Evolutionary conservation across 92 coral and sea anemone genomes (phyloP).

Genomic region (Epizoanthus ramosus): DNA sequence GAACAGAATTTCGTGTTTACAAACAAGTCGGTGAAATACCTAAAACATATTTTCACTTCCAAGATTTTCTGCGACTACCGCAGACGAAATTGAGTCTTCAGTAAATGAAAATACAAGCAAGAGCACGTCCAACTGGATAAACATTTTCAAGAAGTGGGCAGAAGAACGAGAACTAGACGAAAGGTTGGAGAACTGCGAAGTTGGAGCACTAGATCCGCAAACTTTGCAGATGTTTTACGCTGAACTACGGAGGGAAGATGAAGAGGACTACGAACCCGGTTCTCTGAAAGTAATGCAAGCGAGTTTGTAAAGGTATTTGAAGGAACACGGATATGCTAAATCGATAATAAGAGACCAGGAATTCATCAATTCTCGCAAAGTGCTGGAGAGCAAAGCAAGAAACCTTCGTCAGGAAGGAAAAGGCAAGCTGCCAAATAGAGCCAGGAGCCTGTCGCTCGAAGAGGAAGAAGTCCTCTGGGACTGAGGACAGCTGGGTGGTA

Average conservation of each 20-base stretch:
- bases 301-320: conserved; percentile 17
- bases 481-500: conserved; percentile 22
- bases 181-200: conserved; percentile 17
- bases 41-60: not conserved
- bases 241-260: conserved; percentile 36
- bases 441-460: conserved; percentile 20
- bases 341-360: conserved; percentile 8
- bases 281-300: conserved; percentile 34
- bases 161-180: conserved; percentile 14
- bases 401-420: conserved; percentile 18
- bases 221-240: conserved; percentile 49
- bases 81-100: conserved; percentile 4
- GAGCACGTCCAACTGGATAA: conserved; percentile 40
- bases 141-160: conserved; percentile 41
- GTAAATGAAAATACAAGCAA: conserved; percentile 9
- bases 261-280: conserved; percentile 45
- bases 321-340: not conserved
- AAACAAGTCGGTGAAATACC: not conserved
- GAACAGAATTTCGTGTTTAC: not conserved
- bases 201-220: conserved; percentile 31
- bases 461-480: conserved; percentile 44
- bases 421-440: conserved; percentile 36
- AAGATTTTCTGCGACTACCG: conserved; percentile 19
- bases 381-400: conserved; percentile 20
- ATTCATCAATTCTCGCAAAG: not conserved